phyloP scores from a whole-genome alignment of 2,888 invertebrate species.

The Caenorhabditis sp. region DNA sequence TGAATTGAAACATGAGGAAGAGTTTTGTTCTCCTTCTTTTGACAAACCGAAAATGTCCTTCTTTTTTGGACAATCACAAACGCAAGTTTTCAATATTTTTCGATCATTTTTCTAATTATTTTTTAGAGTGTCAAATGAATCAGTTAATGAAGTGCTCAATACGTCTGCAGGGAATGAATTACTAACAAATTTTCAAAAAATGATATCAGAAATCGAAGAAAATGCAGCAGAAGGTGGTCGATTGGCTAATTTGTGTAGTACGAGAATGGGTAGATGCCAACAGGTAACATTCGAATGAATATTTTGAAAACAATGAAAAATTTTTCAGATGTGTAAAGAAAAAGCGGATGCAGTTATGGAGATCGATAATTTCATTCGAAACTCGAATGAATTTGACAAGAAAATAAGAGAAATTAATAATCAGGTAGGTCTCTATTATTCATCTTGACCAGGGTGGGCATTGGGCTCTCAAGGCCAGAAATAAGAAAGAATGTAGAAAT shows the following conservation, averaged over 20 bases:
- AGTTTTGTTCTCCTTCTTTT: not conserved
- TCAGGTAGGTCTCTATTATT: slow-evolving; percentile 12
- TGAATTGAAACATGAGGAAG: not conserved
- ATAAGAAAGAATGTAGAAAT: no score
- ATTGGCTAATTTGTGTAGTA: slow-evolving; percentile 53
- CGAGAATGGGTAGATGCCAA: slow-evolving; percentile 53
- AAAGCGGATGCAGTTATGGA: slow-evolving; percentile 47
- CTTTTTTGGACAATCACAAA: slow-evolving; percentile 13
- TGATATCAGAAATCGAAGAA: slow-evolving; percentile 37
- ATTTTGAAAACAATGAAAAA: not conserved
- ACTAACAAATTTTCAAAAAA: slow-evolving; percentile 41
- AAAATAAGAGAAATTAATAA: slow-evolving; percentile 43
- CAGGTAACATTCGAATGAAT: slow-evolving; percentile 15
- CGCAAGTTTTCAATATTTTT: not conserved
- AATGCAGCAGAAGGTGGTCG: slow-evolving; percentile 46
- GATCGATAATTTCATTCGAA: slow-evolving; percentile 48
- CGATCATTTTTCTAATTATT: not conserved
- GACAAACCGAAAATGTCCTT: slow-evolving; percentile 10
- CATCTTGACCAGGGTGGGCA: no score
- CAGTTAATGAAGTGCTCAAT: slow-evolving; percentile 46
- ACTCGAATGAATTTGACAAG: slow-evolving; percentile 43
- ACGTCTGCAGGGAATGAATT: slow-evolving; percentile 49
- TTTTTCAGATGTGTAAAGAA: slow-evolving; percentile 50
- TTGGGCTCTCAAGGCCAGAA: no score
- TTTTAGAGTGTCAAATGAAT: slow-evolving; percentile 40